phyloP scores from a whole-genome alignment of 2,888 invertebrate genomes.

The Zelleria hepariella region DNA sequence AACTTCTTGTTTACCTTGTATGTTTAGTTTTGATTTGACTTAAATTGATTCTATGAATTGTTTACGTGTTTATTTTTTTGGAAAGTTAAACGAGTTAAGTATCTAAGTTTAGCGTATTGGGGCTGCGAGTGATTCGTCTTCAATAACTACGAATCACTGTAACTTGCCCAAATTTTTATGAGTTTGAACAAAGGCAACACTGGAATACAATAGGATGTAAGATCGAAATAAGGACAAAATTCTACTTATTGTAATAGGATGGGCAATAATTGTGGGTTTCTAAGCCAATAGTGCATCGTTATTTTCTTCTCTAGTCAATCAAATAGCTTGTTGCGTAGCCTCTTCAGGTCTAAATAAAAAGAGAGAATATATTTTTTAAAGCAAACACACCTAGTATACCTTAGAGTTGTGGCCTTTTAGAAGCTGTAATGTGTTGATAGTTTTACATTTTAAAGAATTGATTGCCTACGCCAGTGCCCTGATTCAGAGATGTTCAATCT shows the following conservation, averaged over 20 bases:
- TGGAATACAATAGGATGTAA: neutral
- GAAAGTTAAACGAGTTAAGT: neutral
- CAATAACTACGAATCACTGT: neutral
- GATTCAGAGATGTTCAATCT: neutral
- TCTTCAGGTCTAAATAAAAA: neutral
- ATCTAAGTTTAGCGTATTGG: neutral
- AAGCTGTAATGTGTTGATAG: constrained; percentile 7
- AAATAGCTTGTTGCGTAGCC: constrained; percentile 9
- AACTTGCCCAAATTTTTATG: too few species aligned
- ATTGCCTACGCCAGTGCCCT: neutral
- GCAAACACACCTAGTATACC: constrained; percentile 2
- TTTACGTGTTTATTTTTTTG: neutral
- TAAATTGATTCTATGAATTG: neutral
- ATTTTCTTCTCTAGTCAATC: constrained; percentile 11
- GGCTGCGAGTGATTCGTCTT: neutral
- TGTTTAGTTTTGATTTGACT: neutral
- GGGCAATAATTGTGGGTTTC: neutral
- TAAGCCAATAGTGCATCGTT: neutral
- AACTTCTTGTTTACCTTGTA: neutral
- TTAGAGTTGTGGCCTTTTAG: neutral
- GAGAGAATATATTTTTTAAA: neutral
- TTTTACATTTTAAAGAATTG: neutral
- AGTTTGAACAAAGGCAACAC: neutral
- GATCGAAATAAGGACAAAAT: neutral
- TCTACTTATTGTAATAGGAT: neutral